Conservation (phyloP, 2,888 invertebrate genomes). For the Pharmacophagus antenor region DNA sequence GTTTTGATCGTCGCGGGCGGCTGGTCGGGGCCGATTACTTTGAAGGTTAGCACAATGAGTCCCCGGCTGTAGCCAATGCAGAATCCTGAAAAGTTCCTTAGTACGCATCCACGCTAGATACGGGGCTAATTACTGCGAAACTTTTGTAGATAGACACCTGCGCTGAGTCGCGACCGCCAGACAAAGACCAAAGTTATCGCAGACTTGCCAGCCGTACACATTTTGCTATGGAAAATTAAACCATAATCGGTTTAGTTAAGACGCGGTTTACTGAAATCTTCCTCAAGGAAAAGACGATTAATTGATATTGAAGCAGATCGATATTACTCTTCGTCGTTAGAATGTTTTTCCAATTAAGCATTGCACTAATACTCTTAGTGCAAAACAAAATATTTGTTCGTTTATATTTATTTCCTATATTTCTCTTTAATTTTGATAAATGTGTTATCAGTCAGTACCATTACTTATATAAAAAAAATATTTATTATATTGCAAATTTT, state of each 20-base stretch:
- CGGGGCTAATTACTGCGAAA: slow-evolving; percentile 76
- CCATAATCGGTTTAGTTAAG: slow-evolving; percentile 47
- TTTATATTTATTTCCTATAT: not conserved
- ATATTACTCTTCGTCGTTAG: slow-evolving; percentile 57
- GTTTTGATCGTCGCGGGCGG: slow-evolving; percentile 72
- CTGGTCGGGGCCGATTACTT: slow-evolving; percentile 76
- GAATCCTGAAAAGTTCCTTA: slow-evolving; percentile 75
- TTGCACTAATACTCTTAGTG: not conserved
- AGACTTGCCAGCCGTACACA: slow-evolving; percentile 62
- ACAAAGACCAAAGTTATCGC: slow-evolving; percentile 79
- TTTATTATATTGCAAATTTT: no score
- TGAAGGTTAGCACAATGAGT: slow-evolving; percentile 74
- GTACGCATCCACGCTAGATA: slow-evolving; percentile 73
- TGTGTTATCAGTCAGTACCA: no score
- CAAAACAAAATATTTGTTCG: slow-evolving; percentile 31
- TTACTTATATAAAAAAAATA: no score
- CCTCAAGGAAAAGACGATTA: slow-evolving; percentile 48
- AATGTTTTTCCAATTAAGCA: slow-evolving; percentile 34
- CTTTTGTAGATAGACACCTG: slow-evolving; percentile 81
- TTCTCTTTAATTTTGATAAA: not conserved
- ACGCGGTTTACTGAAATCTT: slow-evolving; percentile 42
- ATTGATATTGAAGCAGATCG: slow-evolving; percentile 56
- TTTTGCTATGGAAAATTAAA: slow-evolving; percentile 48
- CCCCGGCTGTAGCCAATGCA: slow-evolving; percentile 72
- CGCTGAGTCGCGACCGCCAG: slow-evolving; percentile 69